These are phyloP conservation scores for Gobio gobio DNA, from an alignment of 2,113 vertebrate species.

Conservation along the genomic window DNA sequence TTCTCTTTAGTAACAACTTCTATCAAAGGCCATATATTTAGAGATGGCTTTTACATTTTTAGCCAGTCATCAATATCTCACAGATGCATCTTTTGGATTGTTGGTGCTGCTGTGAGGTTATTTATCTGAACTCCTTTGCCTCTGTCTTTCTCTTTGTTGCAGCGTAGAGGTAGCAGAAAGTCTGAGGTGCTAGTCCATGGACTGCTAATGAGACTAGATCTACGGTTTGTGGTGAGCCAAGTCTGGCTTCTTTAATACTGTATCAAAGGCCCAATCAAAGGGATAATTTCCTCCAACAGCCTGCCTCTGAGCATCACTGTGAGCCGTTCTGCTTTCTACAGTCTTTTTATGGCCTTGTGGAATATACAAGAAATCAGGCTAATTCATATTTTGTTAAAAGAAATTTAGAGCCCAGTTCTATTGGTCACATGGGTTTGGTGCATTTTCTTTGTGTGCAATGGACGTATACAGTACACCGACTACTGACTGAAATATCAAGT, in stretches of 20 bases:
- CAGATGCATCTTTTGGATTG: slow-evolving; percentile 35
- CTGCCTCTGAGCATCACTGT: slow-evolving; percentile 41
- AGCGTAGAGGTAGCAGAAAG: slow-evolving; percentile 23
- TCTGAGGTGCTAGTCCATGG: slow-evolving; percentile 31
- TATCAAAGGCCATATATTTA: slow-evolving; percentile 16
- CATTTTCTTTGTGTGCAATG: slow-evolving; percentile 1
- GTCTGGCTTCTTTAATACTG: slow-evolving; percentile 54
- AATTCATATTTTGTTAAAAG: slow-evolving; percentile 8
- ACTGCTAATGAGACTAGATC: slow-evolving; percentile 54
- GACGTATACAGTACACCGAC: neutral
- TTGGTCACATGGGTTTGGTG: slow-evolving; percentile 6
- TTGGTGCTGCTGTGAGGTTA: slow-evolving; percentile 16
- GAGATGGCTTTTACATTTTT: slow-evolving; percentile 33
- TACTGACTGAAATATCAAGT: neutral
- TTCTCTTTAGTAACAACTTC: slow-evolving; percentile 13
- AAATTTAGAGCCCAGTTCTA: neutral
- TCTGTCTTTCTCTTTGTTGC: slow-evolving; percentile 12
- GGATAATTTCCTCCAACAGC: slow-evolving; percentile 48
- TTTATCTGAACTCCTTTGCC: slow-evolving; percentile 36
- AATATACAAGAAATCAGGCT: slow-evolving; percentile 17
- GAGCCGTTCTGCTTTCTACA: slow-evolving; percentile 32
- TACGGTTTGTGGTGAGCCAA: slow-evolving; percentile 34
- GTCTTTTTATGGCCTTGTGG: slow-evolving; percentile 21
- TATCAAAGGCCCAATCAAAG: slow-evolving; percentile 57
- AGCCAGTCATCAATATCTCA: slow-evolving; percentile 10